Percentiles rank a stretch among this genome's conserved stretches.
Evolutionary conservation across 2,888 invertebrate species (phyloP).

Genomic region (Tinea pellionella): DNA sequence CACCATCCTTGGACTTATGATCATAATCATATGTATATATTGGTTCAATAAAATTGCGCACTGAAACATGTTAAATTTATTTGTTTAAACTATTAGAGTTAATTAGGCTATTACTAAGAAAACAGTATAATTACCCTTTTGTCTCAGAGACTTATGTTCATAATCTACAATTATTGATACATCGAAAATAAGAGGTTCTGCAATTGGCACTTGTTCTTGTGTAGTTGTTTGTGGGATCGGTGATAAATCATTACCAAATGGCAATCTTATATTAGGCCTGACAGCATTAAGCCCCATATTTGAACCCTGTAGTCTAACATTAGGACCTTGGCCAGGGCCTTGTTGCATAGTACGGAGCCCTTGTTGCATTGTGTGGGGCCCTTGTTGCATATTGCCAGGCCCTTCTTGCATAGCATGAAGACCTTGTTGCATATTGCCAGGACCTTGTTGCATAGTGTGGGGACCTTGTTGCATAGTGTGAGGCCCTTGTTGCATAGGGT

Average conservation of each 20-base stretch:
- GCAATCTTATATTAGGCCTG: background rate
- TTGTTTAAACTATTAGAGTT: background rate
- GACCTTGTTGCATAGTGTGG: background rate
- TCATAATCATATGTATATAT: slow-evolving; percentile 79
- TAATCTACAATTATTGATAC: slow-evolving; percentile 76
- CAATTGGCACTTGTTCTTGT: background rate
- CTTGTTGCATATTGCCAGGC: no score
- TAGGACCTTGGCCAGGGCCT: slow-evolving; percentile 16
- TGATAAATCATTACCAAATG: background rate
- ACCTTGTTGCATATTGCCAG: slow-evolving; percentile 20
- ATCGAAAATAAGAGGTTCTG: background rate
- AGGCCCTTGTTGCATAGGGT: slow-evolving; percentile 18
- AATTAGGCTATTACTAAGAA: no score
- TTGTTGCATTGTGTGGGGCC: slow-evolving; percentile 15
- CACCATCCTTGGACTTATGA: slow-evolving; percentile 66
- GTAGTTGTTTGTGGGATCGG: background rate
- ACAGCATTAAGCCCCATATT: slow-evolving; percentile 36
- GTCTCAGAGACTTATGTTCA: slow-evolving; percentile 72
- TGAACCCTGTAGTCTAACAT: background rate
- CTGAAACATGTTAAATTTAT: slow-evolving; percentile 32
- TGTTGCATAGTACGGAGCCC: slow-evolving; percentile 16
- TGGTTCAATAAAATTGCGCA: slow-evolving; percentile 71
- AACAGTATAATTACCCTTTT: slow-evolving; percentile 48
- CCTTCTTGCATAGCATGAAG: no score
- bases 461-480: background rate